Conservation (phyloP, 2,888 invertebrate species). For the Craniophora ligustri region DNA sequence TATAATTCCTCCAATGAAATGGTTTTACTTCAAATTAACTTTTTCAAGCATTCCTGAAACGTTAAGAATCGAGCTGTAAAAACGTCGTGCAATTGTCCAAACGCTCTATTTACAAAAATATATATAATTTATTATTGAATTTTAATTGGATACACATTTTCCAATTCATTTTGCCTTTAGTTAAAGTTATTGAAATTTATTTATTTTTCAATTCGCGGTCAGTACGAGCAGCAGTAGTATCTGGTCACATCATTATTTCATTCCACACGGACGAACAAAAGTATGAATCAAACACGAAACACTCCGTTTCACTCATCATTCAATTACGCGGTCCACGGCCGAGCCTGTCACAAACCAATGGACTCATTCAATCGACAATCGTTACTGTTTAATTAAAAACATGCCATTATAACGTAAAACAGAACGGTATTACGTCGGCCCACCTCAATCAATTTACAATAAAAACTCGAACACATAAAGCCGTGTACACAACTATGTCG, state of each 20-base stretch:
- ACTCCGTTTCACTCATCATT: constrained; percentile 22
- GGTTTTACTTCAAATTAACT: too few relatives aligned
- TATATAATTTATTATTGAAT: constrained; percentile 1
- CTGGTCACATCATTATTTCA: constrained; percentile 22
- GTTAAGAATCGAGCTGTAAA: too few relatives aligned
- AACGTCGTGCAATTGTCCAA: too few relatives aligned
- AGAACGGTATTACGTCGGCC: constrained; percentile 23
- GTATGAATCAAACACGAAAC: constrained; percentile 15
- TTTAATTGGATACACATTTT: constrained; percentile 29
- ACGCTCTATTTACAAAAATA: not conserved
- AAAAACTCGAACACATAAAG: constrained; percentile 42
- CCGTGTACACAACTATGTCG: constrained; percentile 38
- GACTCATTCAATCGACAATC: constrained; percentile 26
- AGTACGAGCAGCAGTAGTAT: not conserved
- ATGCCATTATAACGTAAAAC: constrained; percentile 30
- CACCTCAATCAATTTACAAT: constrained; percentile 44
- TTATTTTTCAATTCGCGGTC: constrained; percentile 7
- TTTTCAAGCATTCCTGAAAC: too few relatives aligned
- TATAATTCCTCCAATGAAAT: too few relatives aligned
- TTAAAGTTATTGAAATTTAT: constrained; percentile 6
- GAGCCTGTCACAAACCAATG: constrained; percentile 7
- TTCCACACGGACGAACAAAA: constrained; percentile 18
- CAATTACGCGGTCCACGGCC: constrained; percentile 6
- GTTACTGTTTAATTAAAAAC: constrained; percentile 36
- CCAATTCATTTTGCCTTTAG: not conserved